phyloP scores from a whole-genome alignment of 2,113 vertebrate genomes.

The Hippocampus barbouri region DNA sequence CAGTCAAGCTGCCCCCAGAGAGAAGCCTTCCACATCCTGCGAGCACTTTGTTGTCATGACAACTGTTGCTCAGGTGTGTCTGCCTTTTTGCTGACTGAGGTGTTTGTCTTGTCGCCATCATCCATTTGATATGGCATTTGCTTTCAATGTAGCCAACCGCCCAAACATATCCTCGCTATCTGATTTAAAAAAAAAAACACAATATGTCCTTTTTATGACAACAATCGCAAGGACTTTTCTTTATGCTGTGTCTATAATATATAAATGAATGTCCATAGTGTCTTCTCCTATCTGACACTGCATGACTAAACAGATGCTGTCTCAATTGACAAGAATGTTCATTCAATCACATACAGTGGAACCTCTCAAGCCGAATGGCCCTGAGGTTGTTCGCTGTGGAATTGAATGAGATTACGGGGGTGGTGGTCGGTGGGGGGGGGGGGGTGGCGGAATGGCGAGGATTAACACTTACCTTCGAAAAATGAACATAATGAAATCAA shows the following conservation, averaged over 20 bases:
- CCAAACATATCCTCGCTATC: not conserved
- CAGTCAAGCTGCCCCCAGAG: constrained; percentile 37
- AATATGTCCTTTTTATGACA: not conserved
- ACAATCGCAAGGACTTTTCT: not conserved
- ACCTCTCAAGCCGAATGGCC: not conserved
- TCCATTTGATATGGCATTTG: not conserved
- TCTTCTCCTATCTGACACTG: not conserved
- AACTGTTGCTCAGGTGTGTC: constrained; percentile 28
- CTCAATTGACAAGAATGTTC: not conserved
- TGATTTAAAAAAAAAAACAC: not conserved
- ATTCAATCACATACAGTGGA: not conserved
- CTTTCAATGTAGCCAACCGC: not conserved
- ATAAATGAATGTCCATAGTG: not conserved
- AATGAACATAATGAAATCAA: not conserved
- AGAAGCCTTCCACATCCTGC: constrained; percentile 27
- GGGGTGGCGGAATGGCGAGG: not conserved
- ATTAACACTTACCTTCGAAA: not conserved
- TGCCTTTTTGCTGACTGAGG: constrained; percentile 18
- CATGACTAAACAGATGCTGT: not conserved
- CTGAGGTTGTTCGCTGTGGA: not conserved
- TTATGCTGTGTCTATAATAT: not conserved
- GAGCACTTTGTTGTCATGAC: constrained; percentile 22
- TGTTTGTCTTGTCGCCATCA: no score
- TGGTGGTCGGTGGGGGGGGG: no score
- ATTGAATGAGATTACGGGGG: not conserved